phyloP scores from a whole-genome alignment of 2,888 invertebrate species.

The Xestia ashworthii region DNA sequence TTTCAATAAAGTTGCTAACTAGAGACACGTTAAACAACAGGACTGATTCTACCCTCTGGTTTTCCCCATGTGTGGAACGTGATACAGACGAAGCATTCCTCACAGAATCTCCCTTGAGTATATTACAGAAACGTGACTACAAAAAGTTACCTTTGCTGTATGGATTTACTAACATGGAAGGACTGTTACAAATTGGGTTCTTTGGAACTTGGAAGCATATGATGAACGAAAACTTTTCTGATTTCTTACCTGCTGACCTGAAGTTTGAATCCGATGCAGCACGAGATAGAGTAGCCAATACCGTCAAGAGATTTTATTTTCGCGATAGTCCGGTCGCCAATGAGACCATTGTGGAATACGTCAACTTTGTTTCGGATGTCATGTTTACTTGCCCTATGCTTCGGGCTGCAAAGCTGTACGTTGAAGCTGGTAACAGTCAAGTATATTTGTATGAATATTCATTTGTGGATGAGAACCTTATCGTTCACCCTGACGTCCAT shows the following conservation, averaged over 20 bases:
- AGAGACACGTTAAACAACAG: slow-evolving; percentile 63
- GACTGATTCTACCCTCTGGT: background rate
- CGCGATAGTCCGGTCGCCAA: slow-evolving; percentile 64
- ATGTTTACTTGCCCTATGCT: slow-evolving; percentile 68
- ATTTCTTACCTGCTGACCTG: slow-evolving; percentile 77
- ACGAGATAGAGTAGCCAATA: slow-evolving; percentile 69
- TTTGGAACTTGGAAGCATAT: slow-evolving; percentile 2
- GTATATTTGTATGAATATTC: slow-evolving; percentile 78
- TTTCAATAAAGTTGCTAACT: slow-evolving; percentile 36
- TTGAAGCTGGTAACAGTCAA: slow-evolving; percentile 70
- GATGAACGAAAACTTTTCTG: slow-evolving; percentile 74
- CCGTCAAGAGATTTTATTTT: slow-evolving; percentile 74
- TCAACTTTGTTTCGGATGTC: slow-evolving; percentile 72
- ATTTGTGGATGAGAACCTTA: slow-evolving; percentile 70
- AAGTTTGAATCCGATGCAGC: slow-evolving; percentile 68
- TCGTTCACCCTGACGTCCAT: slow-evolving; percentile 64
- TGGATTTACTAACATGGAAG: slow-evolving; percentile 71
- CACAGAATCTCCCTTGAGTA: slow-evolving; percentile 65
- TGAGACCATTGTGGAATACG: slow-evolving; percentile 66
- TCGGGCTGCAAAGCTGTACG: slow-evolving; percentile 68
- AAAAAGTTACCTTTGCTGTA: slow-evolving; percentile 67
- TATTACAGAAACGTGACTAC: slow-evolving; percentile 69
- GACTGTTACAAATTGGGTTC: slow-evolving; percentile 52
- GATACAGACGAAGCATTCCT: background rate
- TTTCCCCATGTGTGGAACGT: background rate